Conservation (phyloP, 2,113 vertebrate species). For the Corythornis vintsioides region DNA sequence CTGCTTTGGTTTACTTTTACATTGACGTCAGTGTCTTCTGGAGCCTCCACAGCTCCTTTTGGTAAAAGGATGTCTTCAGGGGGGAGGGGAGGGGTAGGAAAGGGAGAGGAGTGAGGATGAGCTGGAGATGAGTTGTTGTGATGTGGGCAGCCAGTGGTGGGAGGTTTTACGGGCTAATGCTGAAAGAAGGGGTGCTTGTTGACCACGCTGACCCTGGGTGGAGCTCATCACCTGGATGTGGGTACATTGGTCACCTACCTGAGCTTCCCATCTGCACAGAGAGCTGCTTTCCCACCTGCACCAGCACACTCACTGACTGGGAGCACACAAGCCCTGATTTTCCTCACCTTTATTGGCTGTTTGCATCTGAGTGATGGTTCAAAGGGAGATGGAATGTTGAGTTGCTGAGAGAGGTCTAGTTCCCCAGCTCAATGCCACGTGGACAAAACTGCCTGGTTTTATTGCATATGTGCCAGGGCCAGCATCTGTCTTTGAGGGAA, state of each 20-base stretch:
- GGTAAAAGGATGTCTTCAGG: slow-evolving; percentile 67
- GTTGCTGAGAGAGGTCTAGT: not conserved
- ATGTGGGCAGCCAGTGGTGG: not conserved
- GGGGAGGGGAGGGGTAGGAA: slow-evolving; percentile 25
- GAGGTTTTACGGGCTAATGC: not conserved
- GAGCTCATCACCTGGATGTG: not conserved
- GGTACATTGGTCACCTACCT: not conserved
- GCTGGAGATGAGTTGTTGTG: not conserved
- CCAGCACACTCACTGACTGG: not conserved
- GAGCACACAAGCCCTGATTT: not conserved
- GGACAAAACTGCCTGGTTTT: not conserved
- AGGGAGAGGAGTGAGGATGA: slow-evolving; percentile 7
- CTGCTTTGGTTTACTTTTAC: slow-evolving; percentile 70
- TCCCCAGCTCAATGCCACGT: not conserved
- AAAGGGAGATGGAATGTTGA: not conserved
- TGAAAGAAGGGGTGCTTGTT: not conserved
- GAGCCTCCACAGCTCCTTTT: slow-evolving; percentile 59
- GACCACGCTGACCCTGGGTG: not conserved
- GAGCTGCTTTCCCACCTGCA: not conserved
- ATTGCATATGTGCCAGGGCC: not conserved
- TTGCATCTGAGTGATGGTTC: not conserved
- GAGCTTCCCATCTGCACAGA: not conserved
- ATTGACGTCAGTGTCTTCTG: slow-evolving; percentile 74
- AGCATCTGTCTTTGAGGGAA: not conserved
- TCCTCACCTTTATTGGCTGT: not conserved